Evolutionary conservation across 2,888 invertebrate species (phyloP).

Genomic region (Amaurobius ferox): DNA sequence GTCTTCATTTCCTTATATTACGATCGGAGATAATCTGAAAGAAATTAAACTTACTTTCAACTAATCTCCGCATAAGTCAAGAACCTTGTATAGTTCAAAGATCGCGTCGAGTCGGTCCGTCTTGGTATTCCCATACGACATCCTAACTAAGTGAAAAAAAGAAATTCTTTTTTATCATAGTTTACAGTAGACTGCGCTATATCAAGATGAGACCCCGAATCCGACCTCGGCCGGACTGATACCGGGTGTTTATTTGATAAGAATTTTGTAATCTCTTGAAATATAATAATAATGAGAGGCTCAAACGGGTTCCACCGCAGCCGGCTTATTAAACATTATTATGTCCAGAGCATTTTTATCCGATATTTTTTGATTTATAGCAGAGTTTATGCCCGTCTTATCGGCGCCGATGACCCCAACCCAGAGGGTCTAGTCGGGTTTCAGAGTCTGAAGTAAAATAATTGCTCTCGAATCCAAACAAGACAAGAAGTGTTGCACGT

Average conservation of each 20-base stretch:
- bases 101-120: constrained; percentile 8
- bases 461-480: not conserved
- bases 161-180: constrained; percentile 31
- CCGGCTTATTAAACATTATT: constrained; percentile 53
- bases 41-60: too few species aligned
- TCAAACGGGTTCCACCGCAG: constrained; percentile 7
- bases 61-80: constrained; percentile 31
- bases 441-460: not conserved
- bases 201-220: constrained; percentile 45
- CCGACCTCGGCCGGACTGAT: constrained; percentile 37
- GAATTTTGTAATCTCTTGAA: constrained; percentile 54
- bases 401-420: not conserved
- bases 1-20: too few species aligned
- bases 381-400: not conserved
- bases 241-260: constrained; percentile 66
- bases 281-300: constrained; percentile 55
- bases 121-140: not conserved
- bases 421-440: not conserved
- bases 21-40: too few species aligned
- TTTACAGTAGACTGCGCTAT: constrained; percentile 53
- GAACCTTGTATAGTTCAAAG: constrained; percentile 56
- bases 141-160: not conserved
- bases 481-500: not conserved
- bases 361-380: constrained; percentile 51
- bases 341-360: constrained; percentile 16